Conservation (phyloP, 2,888 invertebrate genomes). For the Ennomos erosarius region DNA sequence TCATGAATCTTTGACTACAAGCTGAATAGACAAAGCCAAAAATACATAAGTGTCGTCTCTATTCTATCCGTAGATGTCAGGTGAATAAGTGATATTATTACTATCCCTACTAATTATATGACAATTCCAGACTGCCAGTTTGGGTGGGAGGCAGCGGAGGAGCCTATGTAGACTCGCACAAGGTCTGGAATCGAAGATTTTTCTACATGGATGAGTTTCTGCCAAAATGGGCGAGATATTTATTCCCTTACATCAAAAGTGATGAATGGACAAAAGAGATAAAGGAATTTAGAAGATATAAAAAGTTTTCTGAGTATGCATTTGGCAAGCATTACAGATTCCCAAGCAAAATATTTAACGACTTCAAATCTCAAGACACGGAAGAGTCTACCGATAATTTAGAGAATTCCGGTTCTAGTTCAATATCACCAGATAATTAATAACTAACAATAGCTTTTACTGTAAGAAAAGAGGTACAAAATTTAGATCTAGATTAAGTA, state of each 20-base stretch:
- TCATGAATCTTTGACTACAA: too few species aligned
- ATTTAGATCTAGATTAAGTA: too few species aligned
- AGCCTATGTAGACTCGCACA: constrained; percentile 59
- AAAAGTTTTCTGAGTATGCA: constrained; percentile 58
- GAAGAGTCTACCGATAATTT: constrained; percentile 8
- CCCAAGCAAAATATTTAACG: constrained; percentile 14
- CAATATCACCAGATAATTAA: background rate
- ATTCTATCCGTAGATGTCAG: too few species aligned
- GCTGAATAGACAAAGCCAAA: too few species aligned
- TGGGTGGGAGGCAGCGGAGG: constrained; percentile 63
- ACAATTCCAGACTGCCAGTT: constrained; percentile 54
- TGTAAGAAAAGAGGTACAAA: too few species aligned
- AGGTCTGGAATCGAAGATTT: constrained; percentile 63
- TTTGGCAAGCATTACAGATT: constrained; percentile 58
- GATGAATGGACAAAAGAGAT: constrained; percentile 64
- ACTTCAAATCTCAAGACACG: constrained; percentile 17
- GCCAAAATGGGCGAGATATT: constrained; percentile 57
- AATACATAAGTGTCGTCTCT: too few species aligned
- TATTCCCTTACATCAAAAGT: constrained; percentile 56
- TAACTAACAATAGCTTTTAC: too few species aligned
- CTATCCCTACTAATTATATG: background rate
- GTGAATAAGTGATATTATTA: too few species aligned
- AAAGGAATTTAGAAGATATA: constrained; percentile 53
- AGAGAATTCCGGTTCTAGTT: constrained; percentile 17
- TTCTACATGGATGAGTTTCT: constrained; percentile 66